Evolutionary conservation across 2,888 invertebrate genomes (phyloP).

Genomic region (Cryptophagus acutangulus): DNA sequence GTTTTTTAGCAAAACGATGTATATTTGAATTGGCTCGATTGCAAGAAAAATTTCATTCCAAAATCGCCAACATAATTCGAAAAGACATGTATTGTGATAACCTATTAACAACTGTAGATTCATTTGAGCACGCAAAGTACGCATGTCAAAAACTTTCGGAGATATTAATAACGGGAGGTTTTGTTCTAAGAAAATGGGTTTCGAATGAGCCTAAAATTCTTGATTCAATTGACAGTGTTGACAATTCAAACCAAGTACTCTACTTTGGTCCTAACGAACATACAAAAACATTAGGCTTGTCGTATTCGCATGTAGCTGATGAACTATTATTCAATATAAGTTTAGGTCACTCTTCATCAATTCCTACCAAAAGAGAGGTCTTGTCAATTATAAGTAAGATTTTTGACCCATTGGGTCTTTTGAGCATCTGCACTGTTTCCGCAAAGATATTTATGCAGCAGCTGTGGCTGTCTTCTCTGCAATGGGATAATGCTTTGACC

Average conservation of each 20-base stretch:
- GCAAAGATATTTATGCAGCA: background rate
- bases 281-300: background rate
- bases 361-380: background rate
- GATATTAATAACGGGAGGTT: background rate
- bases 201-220: background rate
- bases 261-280: background rate
- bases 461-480: background rate
- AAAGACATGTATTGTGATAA: too few species aligned
- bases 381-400: background rate
- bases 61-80: too few species aligned
- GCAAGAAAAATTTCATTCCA: too few species aligned
- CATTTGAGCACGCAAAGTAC: too few species aligned
- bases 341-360: background rate
- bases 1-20: too few species aligned
- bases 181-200: background rate
- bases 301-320: background rate
- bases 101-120: too few species aligned
- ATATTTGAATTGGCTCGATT: too few species aligned
- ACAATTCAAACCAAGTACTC: background rate
- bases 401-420: background rate
- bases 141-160: too few species aligned
- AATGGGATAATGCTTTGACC: background rate
- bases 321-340: background rate
- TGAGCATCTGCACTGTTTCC: background rate
- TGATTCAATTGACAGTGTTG: background rate